Evolutionary conservation across 1,140 invertebrate species (phyloP).

Genomic region (Steinernema feltiae): DNA sequence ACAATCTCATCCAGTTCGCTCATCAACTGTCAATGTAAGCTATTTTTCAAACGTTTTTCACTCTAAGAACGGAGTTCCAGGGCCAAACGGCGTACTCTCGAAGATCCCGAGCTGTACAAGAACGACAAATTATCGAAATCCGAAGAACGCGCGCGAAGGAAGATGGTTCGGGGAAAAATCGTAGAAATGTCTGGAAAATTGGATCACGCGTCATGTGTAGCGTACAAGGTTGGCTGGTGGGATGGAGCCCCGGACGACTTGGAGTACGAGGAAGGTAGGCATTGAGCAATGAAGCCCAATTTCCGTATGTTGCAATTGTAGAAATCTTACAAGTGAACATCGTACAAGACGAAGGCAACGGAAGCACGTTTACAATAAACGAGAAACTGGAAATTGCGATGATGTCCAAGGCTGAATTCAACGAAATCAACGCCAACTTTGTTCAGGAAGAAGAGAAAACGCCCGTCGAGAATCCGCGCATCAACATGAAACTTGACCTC

Average conservation of each 20-base stretch:
- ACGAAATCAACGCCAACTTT: not conserved
- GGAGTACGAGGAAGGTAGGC: not conserved
- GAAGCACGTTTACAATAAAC: not conserved
- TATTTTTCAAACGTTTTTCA: slow-evolving; percentile 17
- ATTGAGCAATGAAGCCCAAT: not conserved
- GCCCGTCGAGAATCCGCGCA: not conserved
- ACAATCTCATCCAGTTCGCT: slow-evolving; percentile 72
- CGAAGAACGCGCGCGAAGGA: slow-evolving; percentile 67
- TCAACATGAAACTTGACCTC: slow-evolving; percentile 15
- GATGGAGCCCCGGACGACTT: slow-evolving; percentile 13
- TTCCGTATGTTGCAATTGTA: not conserved
- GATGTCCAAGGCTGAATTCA: not conserved
- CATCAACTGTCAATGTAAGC: slow-evolving; percentile 61
- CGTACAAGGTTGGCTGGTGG: slow-evolving; percentile 66
- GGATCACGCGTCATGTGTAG: slow-evolving; percentile 80
- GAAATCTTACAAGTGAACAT: not conserved
- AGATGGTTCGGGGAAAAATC: slow-evolving; percentile 69
- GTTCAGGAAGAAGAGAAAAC: not conserved
- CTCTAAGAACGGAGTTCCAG: slow-evolving; percentile 63
- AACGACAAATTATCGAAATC: slow-evolving; percentile 61
- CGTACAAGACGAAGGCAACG: not conserved
- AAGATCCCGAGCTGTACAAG: slow-evolving; percentile 74
- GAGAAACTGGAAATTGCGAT: not conserved
- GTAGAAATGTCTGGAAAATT: slow-evolving; percentile 79
- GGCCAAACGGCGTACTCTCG: slow-evolving; percentile 72